A percentile compares a stretch with the other conserved stretches of the same genome.
These are phyloP conservation scores for Antedon mediterranea DNA, from an alignment of 53 echinoderm and acorn worm species.

Conservation along the genomic window DNA sequence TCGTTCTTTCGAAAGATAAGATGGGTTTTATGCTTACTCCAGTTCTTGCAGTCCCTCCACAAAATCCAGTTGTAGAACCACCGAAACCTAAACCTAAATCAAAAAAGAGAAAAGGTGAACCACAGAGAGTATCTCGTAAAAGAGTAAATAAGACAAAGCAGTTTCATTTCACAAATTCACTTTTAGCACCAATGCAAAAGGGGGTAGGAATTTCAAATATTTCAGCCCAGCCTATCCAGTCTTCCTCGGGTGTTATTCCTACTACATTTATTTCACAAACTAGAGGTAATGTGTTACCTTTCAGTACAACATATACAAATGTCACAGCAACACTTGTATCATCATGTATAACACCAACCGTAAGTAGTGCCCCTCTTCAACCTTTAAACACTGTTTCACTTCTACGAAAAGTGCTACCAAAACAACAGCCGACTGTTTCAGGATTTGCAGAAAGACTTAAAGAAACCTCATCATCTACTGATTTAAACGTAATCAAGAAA, in stretches of 20 bases:
- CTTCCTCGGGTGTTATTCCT: no score
- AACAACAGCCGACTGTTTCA: no score
- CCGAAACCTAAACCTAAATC: background rate
- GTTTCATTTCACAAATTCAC: background rate
- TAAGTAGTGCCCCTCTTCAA: no score
- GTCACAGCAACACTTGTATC: no score
- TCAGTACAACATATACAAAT: no score
- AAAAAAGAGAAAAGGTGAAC: background rate
- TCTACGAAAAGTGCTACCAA: no score
- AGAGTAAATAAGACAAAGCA: background rate
- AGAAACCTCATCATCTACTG: no score
- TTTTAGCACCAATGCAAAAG: background rate
- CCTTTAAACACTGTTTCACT: no score
- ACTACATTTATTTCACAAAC: slow-evolving; percentile 44
- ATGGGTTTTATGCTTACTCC: background rate
- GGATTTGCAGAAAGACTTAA: no score
- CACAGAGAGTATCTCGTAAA: background rate
- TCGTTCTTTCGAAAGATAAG: background rate
- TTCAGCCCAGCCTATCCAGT: no score
- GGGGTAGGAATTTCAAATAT: background rate
- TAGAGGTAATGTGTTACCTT: slow-evolving; percentile 82
- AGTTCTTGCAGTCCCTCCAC: background rate
- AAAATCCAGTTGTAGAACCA: background rate
- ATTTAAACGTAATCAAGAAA: no score
- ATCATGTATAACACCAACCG: no score